phyloP scores from a whole-genome alignment of 64 coral and sea anemone species.

The Astreopora myriophthalma region DNA sequence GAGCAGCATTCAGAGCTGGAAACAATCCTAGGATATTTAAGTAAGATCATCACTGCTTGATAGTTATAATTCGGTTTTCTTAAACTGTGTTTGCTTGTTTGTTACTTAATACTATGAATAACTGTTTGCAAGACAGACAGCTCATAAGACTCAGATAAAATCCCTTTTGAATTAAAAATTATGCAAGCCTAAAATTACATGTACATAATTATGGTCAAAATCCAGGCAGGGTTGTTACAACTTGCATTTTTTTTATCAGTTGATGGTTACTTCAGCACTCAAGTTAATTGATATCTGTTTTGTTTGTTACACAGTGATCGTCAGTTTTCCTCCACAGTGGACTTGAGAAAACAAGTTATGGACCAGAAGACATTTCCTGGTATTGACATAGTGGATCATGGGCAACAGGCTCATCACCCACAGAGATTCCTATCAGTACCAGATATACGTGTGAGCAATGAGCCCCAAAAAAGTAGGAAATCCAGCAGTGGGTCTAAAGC shows the following conservation, averaged over 20 bases:
- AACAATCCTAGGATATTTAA: constrained; percentile 28
- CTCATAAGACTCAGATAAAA: too few relatives aligned
- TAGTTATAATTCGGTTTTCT: too few relatives aligned
- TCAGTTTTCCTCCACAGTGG: constrained; percentile 23
- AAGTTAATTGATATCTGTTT: background rate
- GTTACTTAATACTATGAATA: background rate
- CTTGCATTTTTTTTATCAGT: too few relatives aligned
- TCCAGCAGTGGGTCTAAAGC: constrained; percentile 29
- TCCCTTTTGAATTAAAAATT: too few relatives aligned
- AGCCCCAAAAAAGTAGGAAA: background rate
- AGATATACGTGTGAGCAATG: background rate
- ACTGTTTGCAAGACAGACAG: too few relatives aligned
- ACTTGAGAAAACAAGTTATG: constrained; percentile 1
- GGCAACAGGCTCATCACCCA: background rate
- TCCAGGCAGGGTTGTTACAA: too few relatives aligned
- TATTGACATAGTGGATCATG: constrained; percentile 11
- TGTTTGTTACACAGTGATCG: background rate
- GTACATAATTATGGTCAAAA: too few relatives aligned
- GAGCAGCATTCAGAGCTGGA: constrained; percentile 32
- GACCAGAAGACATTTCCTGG: constrained; percentile 6
- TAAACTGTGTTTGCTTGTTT: too few relatives aligned
- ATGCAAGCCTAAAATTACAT: too few relatives aligned
- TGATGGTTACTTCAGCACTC: background rate
- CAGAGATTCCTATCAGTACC: constrained; percentile 28
- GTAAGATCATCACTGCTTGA: background rate